A percentile compares a stretch with the other conserved stretches of the same genome.
Conservation (phyloP, 2,113 vertebrate genomes). For the Mus spicilegus region DNA sequence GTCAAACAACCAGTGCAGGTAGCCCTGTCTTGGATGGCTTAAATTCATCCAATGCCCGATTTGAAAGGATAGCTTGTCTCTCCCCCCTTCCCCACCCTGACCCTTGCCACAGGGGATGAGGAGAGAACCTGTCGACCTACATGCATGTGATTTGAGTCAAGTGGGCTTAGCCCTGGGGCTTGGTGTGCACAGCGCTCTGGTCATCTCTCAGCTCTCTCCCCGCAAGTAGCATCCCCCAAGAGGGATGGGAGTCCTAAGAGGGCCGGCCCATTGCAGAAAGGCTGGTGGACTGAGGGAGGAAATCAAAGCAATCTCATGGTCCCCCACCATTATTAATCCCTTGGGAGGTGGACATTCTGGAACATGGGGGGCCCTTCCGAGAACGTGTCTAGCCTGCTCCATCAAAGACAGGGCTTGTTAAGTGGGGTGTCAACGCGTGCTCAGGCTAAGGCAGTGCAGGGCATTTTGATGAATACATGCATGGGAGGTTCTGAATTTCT, state of each 20-base stretch:
- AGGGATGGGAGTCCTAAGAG: background rate
- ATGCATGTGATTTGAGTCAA: background rate
- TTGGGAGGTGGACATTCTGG: background rate
- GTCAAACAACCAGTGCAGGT: background rate
- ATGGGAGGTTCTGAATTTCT: background rate
- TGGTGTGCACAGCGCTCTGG: background rate
- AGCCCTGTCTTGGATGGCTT: background rate
- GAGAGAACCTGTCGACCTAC: background rate
- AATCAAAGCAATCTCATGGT: background rate
- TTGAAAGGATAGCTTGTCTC: conserved; percentile 1
- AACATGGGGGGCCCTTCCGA: background rate
- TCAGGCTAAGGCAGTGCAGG: background rate
- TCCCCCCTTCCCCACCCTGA: background rate
- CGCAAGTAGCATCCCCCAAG: background rate
- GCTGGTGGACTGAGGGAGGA: background rate
- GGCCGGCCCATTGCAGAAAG: background rate
- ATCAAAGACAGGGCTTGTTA: background rate
- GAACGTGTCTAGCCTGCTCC: background rate
- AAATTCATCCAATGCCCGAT: background rate
- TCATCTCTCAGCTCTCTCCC: background rate
- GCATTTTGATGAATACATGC: background rate
- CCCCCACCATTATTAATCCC: fast-evolving
- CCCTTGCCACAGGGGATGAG: background rate
- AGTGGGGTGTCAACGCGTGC: fast-evolving
- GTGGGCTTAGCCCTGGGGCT: background rate